Conservation (phyloP, 1,140 invertebrate species). For the Temnothorax nylanderi region DNA sequence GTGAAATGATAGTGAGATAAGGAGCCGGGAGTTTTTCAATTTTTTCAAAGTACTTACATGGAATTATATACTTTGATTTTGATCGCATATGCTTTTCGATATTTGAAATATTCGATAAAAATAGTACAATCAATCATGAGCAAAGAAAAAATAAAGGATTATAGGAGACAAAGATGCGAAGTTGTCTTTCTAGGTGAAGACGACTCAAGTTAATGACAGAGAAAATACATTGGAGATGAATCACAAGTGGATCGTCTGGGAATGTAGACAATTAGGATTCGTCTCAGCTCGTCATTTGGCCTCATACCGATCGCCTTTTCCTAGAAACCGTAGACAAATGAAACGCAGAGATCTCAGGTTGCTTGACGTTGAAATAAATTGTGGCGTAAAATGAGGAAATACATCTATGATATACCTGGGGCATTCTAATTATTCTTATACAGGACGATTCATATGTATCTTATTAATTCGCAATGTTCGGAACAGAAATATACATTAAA, state of each 20-base stretch:
- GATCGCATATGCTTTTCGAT: not conserved
- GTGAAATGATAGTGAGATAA: not conserved
- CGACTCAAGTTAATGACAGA: not conserved
- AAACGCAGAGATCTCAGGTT: not conserved
- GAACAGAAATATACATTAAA: not conserved
- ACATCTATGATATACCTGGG: not conserved
- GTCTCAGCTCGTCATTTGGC: not conserved
- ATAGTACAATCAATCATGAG: not conserved
- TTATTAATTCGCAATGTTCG: not conserved
- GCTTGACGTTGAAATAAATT: slow-evolving; percentile 39
- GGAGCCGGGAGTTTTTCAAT: too few relatives aligned
- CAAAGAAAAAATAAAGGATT: not conserved
- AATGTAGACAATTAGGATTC: slow-evolving; percentile 12
- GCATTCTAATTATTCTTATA: slow-evolving; percentile 27
- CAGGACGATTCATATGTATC: slow-evolving; percentile 14
- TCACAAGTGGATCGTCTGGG: not conserved
- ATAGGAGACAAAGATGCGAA: not conserved
- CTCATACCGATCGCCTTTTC: not conserved
- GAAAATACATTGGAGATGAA: not conserved
- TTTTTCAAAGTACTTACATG: not conserved
- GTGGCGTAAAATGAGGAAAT: slow-evolving; percentile 1
- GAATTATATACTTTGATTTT: not conserved
- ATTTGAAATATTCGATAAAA: not conserved
- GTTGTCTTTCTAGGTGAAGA: not conserved
- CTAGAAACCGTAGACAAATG: not conserved